Percentiles rank a stretch among this genome's conserved stretches.
These are phyloP conservation scores for Metopolophium dirhodum DNA, from an alignment of 1,140 invertebrate species.

Conservation along the genomic window DNA sequence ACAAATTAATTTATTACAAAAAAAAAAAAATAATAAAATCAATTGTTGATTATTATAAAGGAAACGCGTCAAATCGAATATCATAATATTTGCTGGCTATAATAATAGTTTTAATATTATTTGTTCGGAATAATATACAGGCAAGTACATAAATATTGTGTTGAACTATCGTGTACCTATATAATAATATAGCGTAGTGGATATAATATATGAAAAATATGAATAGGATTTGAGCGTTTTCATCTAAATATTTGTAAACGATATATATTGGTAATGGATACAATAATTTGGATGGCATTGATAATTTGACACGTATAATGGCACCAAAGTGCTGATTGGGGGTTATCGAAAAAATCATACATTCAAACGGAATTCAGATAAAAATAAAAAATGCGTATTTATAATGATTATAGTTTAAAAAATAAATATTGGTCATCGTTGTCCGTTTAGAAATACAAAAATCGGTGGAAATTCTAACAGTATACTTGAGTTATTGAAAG, in stretches of 20 bases:
- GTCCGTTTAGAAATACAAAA: not conserved
- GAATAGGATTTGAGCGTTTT: not conserved
- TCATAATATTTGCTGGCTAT: not conserved
- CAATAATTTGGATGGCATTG: not conserved
- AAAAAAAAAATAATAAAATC: not conserved
- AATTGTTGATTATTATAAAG: not conserved
- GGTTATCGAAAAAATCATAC: not conserved
- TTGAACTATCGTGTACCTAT: not conserved
- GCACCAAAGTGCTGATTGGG: accelerated
- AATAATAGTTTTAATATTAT: not conserved
- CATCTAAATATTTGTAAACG: not conserved
- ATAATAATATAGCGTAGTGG: too few relatives aligned
- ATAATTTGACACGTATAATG: not conserved
- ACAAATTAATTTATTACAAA: not conserved
- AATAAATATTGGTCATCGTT: not conserved
- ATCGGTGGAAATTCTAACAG: not conserved
- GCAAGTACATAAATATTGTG: not conserved
- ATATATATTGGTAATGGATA: not conserved
- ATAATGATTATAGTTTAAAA: too few relatives aligned
- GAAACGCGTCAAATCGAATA: not conserved
- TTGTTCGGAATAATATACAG: not conserved
- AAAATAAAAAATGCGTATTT: not conserved
- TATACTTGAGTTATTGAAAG: not conserved
- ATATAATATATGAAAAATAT: not conserved
- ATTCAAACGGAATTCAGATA: not conserved